A percentile compares a stretch with the other conserved stretches of the same genome.
Evolutionary conservation across 92 coral and sea anemone species (phyloP).

Genomic region (Pocillopora meandrina): DNA sequence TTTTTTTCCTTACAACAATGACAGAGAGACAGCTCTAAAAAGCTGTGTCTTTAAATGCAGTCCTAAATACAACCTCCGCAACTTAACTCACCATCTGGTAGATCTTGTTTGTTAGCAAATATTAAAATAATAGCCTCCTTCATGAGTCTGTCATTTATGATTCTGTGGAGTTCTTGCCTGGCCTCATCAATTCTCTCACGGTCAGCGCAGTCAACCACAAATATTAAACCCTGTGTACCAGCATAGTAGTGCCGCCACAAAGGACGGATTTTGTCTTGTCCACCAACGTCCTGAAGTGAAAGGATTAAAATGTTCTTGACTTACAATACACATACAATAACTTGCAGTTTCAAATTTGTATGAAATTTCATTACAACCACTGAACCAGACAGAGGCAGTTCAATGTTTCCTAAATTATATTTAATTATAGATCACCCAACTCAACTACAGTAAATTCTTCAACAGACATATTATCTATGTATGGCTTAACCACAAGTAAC

Average conservation of each 20-base stretch:
- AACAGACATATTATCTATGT: too few relatives aligned
- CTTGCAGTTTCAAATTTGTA: too few relatives aligned
- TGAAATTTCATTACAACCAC: too few relatives aligned
- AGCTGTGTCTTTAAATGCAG: too few relatives aligned
- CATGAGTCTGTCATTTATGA: constrained; percentile 93
- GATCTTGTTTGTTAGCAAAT: constrained; percentile 98
- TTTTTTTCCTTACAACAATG: too few relatives aligned
- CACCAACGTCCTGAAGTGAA: constrained; percentile 88
- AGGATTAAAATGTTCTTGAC: background rate
- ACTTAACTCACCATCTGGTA: constrained; percentile 88
- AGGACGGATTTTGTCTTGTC: constrained; percentile 98
- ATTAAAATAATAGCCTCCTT: constrained; percentile 85
- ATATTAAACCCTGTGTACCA: constrained; percentile 94
- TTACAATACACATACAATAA: background rate
- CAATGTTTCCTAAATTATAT: too few relatives aligned
- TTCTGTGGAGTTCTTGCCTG: constrained; percentile 82
- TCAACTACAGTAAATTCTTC: too few relatives aligned
- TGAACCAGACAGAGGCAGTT: too few relatives aligned
- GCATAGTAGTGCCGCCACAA: constrained; percentile 97
- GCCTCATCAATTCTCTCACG: constrained; percentile 96
- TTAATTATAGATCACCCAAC: too few relatives aligned
- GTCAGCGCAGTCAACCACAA: constrained; percentile 95
- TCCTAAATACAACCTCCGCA: too few relatives aligned
- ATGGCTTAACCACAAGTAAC: too few relatives aligned
- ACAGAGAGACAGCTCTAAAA: too few relatives aligned